Percentiles rank a stretch among this genome's conserved stretches.
phyloP scores from a whole-genome alignment of 2,113 vertebrate genomes.

The Callaeas wilsoni region DNA sequence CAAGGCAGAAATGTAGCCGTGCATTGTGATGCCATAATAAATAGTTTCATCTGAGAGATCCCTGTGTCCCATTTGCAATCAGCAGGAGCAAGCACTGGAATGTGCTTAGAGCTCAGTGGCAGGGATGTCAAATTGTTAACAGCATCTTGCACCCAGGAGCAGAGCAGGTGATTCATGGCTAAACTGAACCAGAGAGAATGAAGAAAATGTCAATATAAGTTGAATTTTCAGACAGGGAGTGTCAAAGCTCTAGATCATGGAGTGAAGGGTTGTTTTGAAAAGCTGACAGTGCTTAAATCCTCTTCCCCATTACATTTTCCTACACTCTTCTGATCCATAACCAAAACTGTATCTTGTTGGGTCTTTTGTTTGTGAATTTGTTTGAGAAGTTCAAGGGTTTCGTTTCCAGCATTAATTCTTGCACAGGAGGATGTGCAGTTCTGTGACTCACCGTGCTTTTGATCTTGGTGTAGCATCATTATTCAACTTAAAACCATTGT shows the following conservation, averaged over 20 bases:
- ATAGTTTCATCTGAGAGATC: neutral
- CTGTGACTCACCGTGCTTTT: neutral
- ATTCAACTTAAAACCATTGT: neutral
- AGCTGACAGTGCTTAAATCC: neutral
- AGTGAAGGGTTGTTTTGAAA: neutral
- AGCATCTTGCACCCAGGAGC: neutral
- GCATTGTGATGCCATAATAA: neutral
- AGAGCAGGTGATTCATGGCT: neutral
- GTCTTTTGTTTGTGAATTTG: neutral
- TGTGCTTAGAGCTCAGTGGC: neutral
- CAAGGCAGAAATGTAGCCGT: neutral
- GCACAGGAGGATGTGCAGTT: neutral
- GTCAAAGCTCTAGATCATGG: neutral
- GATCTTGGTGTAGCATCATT: neutral
- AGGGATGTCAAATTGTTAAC: neutral
- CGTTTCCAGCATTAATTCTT: neutral
- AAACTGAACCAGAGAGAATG: neutral
- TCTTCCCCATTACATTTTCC: neutral
- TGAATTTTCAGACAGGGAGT: neutral
- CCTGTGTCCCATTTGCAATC: neutral
- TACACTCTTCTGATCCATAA: neutral
- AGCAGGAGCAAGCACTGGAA: neutral
- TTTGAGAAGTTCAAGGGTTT: neutral
- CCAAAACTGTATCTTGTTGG: neutral
- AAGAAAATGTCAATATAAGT: neutral